Base-by-base conservation (phyloP, 2,797 vertebrate genomes). In the Coendou prehensilis region DNA sequence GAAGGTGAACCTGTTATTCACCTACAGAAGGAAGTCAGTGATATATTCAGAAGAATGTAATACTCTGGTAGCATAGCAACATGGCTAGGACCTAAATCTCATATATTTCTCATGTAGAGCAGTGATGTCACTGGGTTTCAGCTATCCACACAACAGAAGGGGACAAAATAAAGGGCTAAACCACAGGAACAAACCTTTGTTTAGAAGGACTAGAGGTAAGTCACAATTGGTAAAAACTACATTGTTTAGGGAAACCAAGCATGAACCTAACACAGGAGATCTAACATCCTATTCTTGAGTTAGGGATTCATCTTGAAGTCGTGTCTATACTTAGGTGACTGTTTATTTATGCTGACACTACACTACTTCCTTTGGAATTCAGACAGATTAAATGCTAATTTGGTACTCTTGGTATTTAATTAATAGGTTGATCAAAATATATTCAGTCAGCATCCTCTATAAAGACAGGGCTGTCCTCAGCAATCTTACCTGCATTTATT, bases 121-220 rank as follows among this genome's bases (percentile, higher is more conserved):
- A 94, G 84, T 69, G 37, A 50, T 63, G 64, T 94, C 75, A 57
- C 30, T 45, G 67, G 57, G 54, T 28, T 59, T 95, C 18, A 30
- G 41, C 41, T 79, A 92, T 56, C 10, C 37, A 69, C 18, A 56
- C 15, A 82, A 69, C 87, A 52, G 20, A 50, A 79, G 37, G 7
- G 15, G 73, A 69, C 20, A 71, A 73, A 78, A 50, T 2, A 88
- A 94, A 90, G 71, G 4, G 71, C 26, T 37, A 79, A 91, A 45
- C 10, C 57, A 91, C 33, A 94, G 59, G 28, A 91, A 89, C 2
- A 93, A 64, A 52, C 26, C 30, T 97, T 81, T 91, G 26, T 81
- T 94, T 59, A 28, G 11, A 92, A 95, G 71, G 13, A 79, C 33
- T 80, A n/a, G 41, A 92, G 45, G 61, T 85, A 94, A 95, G 69